A percentile compares a stretch with the other conserved stretches of the same genome.
phyloP scores from a whole-genome alignment of 2,797 vertebrate genomes.

The Neomorphus geoffroyi region DNA sequence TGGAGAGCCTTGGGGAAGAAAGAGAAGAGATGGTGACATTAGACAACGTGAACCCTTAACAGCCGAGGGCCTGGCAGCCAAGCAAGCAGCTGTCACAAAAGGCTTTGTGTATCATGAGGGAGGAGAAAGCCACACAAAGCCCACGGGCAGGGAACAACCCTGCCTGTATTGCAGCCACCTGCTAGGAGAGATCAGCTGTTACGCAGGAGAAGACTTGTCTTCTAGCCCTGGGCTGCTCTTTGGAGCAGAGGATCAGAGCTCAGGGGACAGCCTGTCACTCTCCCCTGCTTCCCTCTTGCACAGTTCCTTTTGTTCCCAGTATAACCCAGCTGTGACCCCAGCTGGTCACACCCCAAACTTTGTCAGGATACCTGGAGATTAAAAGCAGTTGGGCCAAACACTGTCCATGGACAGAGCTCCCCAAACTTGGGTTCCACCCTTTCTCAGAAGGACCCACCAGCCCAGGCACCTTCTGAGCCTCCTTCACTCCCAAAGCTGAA shows the following conservation, averaged over 20 bases:
- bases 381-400: background rate
- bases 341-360: background rate
- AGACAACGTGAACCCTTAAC: background rate
- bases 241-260: background rate
- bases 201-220: slow-evolving; percentile 36
- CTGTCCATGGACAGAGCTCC: rapidly evolving
- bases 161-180: background rate
- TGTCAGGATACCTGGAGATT: background rate
- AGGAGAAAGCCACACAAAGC: slow-evolving; percentile 57
- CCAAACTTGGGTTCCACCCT: background rate
- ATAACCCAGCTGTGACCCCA: background rate
- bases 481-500: background rate
- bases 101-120: slow-evolving; percentile 48
- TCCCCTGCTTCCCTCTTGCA: background rate
- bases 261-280: background rate
- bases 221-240: slow-evolving; percentile 35
- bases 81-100: slow-evolving; percentile 22
- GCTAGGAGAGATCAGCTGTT: background rate
- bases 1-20: slow-evolving; percentile 77
- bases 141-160: slow-evolving; percentile 40
- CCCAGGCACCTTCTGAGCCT: background rate
- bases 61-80: slow-evolving; percentile 44
- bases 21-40: background rate
- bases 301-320: background rate
- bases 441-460: background rate